phyloP scores from a whole-genome alignment of 1,140 invertebrate species.

The Magallana gigas region DNA sequence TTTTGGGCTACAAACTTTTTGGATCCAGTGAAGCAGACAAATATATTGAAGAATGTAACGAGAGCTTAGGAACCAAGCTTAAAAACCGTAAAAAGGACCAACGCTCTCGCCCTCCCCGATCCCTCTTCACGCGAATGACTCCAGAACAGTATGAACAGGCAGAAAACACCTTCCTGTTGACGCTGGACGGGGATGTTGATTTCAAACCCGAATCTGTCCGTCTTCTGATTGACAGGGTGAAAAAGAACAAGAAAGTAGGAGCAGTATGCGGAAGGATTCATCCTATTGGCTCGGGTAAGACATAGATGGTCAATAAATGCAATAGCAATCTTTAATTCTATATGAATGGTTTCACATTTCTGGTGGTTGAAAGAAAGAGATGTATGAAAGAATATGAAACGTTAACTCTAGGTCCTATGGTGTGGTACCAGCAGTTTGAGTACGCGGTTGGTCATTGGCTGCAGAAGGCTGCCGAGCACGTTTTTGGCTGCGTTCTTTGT shows the following conservation, averaged over 20 bases:
- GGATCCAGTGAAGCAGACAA: slow-evolving; percentile 69
- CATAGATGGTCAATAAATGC: no score
- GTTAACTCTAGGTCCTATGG: slow-evolving; percentile 90
- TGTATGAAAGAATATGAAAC: no score
- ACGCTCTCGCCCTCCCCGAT: slow-evolving; percentile 64
- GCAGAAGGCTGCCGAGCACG: slow-evolving; percentile 99
- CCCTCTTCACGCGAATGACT: slow-evolving; percentile 67
- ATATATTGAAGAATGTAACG: slow-evolving; percentile 62
- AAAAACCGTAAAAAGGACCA: slow-evolving; percentile 64
- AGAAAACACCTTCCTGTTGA: slow-evolving; percentile 97
- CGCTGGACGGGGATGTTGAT: slow-evolving; percentile 99
- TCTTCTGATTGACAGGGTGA: slow-evolving; percentile 98
- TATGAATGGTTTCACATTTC: no score
- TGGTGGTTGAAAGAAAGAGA: no score
- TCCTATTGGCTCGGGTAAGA: slow-evolving; percentile 93
- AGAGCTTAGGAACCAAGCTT: slow-evolving; percentile 59
- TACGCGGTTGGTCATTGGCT: slow-evolving; percentile 99
- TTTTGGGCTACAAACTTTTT: slow-evolving; percentile 82
- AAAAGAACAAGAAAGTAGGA: slow-evolving; percentile 98
- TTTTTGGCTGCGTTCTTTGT: slow-evolving; percentile 81
- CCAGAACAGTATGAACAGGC: slow-evolving; percentile 81
- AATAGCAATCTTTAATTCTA: no score
- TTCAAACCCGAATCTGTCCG: slow-evolving; percentile 98
- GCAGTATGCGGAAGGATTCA: slow-evolving; percentile 99
- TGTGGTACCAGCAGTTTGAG: slow-evolving; percentile 99